Base-by-base conservation (phyloP, 2,797 vertebrate genomes). In the Dallia pectoralis region DNA sequence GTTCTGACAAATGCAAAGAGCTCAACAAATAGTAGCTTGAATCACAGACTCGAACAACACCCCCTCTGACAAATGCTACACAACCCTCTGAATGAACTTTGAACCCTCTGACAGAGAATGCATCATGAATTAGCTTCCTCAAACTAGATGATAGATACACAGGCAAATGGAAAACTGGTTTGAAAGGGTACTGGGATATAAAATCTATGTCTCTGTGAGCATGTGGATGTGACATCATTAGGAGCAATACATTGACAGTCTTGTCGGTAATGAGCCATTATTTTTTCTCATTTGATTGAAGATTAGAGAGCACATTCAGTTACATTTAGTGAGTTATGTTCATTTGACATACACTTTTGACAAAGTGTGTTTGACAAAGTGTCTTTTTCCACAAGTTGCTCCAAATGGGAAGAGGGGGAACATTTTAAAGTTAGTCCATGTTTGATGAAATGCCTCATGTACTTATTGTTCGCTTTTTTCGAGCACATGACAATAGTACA, bases 351-450 rank as follows among this genome's bases (percentile, higher is more conserved):
- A n/a, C n/a, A 53, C 72, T 68, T 64, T 64, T 77, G 66, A 79
- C 15, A n/a, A n/a, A n/a, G n/a, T n/a, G n/a, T n/a, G n/a, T n/a
- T 32, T 11, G 25, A n/a, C 22, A 73, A 36, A 66, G 65, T 74
- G 22, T 30, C 56, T 71, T 73, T 79, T 44, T 44, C 40, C 69
- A 59, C 12, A 69, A 69, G 49, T 62, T 44, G 49, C 67, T 67
- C 62, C 33, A 48, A 36, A 51, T 48, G 44, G 64, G 73, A 29
- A 11, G 32, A 65, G 22, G 61, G 74, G 40, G 67, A 78, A 76
- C 22, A 1, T 70, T 70, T 80, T 74, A 84, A 83, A 83, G 74
- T 40, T 36, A 67, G 67, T 51, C 59, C n/a, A 51, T 61, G 40
- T 81, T 81, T 79, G 82, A 65, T 44, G 33, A 59, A 77, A 69